Base-by-base conservation (phyloP, 2,797 vertebrate genomes). In the Pogoniulus pusillus region DNA sequence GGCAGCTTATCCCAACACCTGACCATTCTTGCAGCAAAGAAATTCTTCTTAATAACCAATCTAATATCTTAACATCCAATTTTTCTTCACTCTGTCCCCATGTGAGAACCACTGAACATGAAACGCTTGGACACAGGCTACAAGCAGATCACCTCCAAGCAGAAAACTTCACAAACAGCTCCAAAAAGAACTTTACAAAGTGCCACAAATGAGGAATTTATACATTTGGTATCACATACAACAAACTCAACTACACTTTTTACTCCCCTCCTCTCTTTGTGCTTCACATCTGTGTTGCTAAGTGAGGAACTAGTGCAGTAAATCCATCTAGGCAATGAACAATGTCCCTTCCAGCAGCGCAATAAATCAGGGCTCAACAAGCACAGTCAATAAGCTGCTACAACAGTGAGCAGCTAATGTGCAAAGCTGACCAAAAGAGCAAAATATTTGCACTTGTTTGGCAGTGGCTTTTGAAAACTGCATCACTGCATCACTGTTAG, bases 301-400 rank as follows among this genome's bases (percentile, higher is more conserved):
- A 89, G 55, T 5, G 90, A 34, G 80, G 87, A 95, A 96, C 82
- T 30, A 57, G 72, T 29, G 37, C 8, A 89, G 45, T 47, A 85
- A 92, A 95, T 93, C 71, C 49, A 71, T 85, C 86, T 82, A 95
- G 90, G 88, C 66, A 89, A 34, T 22, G 17, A 89, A 81, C 82
- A 87, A 43, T 58, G 70, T 89, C 84, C 94, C 79, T 68, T 65
- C 34, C 76, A 94, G 60, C 68, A 74, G 84, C 54, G 49, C 39
- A 94, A 87, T 77, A 94, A 81, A 94, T 85, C 82, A 84, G n/a
- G 53, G 64, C 64, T 84, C 75, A 16, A 27, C 30, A 91, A 81
- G 30, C 68, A 93, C 7, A 93, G 71, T 14, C 73, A 88, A 34
- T 24, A 39, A 27, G 16, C n/a, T 85, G 53, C 76, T 59, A 39